Conservation (phyloP, 2,888 invertebrate species). For the Cerastis leucographa region DNA sequence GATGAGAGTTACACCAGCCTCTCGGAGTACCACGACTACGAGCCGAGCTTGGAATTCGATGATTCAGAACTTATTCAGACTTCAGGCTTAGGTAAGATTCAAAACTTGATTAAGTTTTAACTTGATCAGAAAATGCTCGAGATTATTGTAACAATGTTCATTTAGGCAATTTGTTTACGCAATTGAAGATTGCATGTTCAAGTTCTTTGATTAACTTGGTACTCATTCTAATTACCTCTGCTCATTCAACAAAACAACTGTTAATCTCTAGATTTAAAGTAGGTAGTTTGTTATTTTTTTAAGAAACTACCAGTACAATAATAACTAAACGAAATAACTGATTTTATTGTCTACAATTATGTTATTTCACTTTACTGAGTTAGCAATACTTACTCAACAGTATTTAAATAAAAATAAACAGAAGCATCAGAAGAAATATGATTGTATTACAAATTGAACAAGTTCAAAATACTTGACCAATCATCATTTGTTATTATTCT, state of each 20-base stretch:
- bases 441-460: neutral
- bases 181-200: slow-evolving; percentile 27
- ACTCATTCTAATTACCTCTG: neutral
- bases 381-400: no score
- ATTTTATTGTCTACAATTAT: neutral
- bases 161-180: slow-evolving; percentile 28
- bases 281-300: no score
- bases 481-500: neutral
- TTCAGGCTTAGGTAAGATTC: slow-evolving; percentile 92
- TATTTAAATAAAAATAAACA: neutral
- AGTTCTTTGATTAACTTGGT: slow-evolving; percentile 24
- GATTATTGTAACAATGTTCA: neutral
- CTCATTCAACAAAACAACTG: no score
- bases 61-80: slow-evolving; percentile 96
- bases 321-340: neutral
- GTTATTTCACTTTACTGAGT: neutral
- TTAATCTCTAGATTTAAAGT: no score
- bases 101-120: neutral
- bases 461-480: neutral
- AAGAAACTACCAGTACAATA: no score
- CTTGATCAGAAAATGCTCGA: neutral
- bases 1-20: slow-evolving; percentile 96
- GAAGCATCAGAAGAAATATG: neutral
- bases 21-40: slow-evolving; percentile 97
- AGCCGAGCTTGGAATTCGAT: slow-evolving; percentile 98